Evolutionary conservation across 2,797 vertebrate genomes (phyloP), one percentile per base, ranked within the genome.

Genomic region (Molossus molossus): DNA sequence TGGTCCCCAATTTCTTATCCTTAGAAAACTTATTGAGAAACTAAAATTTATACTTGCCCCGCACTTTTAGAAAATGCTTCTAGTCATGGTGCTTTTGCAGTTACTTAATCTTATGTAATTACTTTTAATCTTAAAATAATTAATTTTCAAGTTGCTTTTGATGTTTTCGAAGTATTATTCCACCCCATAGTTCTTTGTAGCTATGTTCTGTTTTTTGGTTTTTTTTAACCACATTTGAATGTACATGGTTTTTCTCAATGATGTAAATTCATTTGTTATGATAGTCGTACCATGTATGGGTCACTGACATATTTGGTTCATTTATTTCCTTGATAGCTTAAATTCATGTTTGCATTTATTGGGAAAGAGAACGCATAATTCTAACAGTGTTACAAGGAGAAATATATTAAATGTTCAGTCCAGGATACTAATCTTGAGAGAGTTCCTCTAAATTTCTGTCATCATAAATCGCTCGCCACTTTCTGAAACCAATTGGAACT

Each of bases 241-340:
- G 21, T 67, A 14, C 18, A 62, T 67, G 11, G 11, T 93, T 84
- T 70, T 29, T 15, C 8, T 92, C 84, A 90, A 58, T 62, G 10
- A 94, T 57, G 2, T 23, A 25, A 33, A 87, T 90, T 94, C 29
- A 87, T 84, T 93, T 79, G 58, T 86, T 91, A 48, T 75, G 55
- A 93, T 70, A 64, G 65, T 83, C 37, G 1, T 29, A 84, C 95
- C 29, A 45, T 5, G 33, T 91, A 55, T 6, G 33, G 90, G 65
- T 92, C 94, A 95, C 33, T 76, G 55, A 9, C 48, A 94, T 77
- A 76, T 90, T 86, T 84, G 48, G 76, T 93, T 94, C 82, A 94
- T 88, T 95, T 95, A 64, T 70, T 95, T 94, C 8, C 45, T 95
- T 82, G 64, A 90, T 73, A 82, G 21, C 14, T 95, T 70, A 58